phyloP scores from a whole-genome alignment of 2,888 invertebrate species.

The Andrena marginata region DNA sequence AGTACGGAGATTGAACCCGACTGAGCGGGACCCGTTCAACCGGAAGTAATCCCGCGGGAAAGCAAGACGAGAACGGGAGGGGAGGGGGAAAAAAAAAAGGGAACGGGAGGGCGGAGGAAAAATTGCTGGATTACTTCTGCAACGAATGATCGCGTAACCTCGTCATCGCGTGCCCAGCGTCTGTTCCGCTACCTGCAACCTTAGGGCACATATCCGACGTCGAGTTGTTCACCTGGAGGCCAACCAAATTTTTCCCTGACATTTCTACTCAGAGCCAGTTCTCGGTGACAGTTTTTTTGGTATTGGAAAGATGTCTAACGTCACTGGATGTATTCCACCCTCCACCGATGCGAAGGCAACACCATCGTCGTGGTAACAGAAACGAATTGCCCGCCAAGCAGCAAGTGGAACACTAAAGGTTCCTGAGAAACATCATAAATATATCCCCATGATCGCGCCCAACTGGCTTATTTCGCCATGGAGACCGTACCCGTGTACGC shows the following conservation, averaged over 20 bases:
- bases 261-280: not conserved
- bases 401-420: not conserved
- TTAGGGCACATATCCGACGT: not conserved
- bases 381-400: not conserved
- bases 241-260: not conserved
- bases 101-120: slow-evolving; percentile 30
- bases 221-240: not conserved
- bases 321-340: not conserved
- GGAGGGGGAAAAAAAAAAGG: slow-evolving; percentile 36
- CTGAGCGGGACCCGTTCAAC: slow-evolving; percentile 59
- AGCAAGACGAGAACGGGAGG: slow-evolving; percentile 46
- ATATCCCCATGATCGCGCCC: not conserved
- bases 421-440: not conserved
- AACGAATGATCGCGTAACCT: slow-evolving; percentile 34
- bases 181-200: not conserved
- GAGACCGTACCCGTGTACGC: not conserved
- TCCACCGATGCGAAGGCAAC: not conserved
- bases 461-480: not conserved
- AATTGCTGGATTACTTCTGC: slow-evolving; percentile 58
- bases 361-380: not conserved
- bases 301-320: not conserved
- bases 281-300: not conserved
- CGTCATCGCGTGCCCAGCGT: slow-evolving; percentile 4
- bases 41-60: slow-evolving; percentile 66
- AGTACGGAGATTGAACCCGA: slow-evolving; percentile 61